A percentile compares a stretch with the other conserved stretches of the same genome.
Conservation (phyloP, 1,140 invertebrate species). For the Whitmania pigra region DNA sequence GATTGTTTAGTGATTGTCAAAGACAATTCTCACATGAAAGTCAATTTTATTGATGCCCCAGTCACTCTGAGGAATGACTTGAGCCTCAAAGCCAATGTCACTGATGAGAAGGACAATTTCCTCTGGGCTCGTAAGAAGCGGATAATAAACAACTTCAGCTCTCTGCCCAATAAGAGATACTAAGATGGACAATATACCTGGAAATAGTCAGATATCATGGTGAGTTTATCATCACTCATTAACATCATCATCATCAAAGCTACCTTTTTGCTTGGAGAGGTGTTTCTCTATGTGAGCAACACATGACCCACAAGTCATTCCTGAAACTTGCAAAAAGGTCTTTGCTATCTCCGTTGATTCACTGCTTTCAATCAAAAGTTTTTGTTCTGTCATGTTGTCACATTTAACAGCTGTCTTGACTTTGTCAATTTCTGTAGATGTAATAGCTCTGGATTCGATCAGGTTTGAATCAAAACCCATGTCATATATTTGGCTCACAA, state of each 20-base stretch:
- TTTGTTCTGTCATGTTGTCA: not conserved
- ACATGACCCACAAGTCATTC: conserved; percentile 70
- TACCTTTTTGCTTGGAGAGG: conserved; percentile 33
- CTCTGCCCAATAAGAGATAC: conserved; percentile 76
- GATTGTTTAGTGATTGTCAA: no score
- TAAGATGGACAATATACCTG: conserved; percentile 45
- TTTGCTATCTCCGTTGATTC: not conserved
- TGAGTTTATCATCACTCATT: not conserved
- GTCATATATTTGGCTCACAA: conserved; percentile 32
- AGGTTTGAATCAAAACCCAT: conserved; percentile 32
- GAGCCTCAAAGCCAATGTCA: conserved; percentile 69
- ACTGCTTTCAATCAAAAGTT: not conserved
- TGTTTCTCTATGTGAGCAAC: conserved; percentile 60
- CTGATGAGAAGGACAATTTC: conserved; percentile 67
- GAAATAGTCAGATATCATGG: not conserved
- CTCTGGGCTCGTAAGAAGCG: conserved; percentile 51
- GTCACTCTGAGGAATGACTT: conserved; percentile 47
- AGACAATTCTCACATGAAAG: conserved; percentile 33
- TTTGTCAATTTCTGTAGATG: not conserved
- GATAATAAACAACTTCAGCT: conserved; percentile 72
- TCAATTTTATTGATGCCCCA: conserved; percentile 41
- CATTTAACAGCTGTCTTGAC: not conserved
- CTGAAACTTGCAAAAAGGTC: conserved; percentile 32
- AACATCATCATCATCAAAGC: no score
- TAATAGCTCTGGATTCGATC: not conserved